phyloP scores from a whole-genome alignment of 2,797 vertebrate species.

The Gadopsis marmoratus region DNA sequence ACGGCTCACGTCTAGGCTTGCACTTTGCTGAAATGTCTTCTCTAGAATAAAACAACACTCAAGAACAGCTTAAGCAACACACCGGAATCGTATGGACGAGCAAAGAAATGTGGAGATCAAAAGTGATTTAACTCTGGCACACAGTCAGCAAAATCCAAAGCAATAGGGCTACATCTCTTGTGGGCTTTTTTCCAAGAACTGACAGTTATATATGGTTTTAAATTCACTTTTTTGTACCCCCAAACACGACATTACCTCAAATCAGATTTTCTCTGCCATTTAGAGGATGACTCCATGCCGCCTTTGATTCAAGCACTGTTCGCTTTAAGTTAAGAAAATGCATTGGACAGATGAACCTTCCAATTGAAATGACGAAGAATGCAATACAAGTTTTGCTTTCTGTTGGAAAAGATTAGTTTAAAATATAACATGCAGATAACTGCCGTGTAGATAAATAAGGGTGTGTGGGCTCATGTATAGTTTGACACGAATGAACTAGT shows the following conservation, averaged over 20 bases:
- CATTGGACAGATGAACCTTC: not conserved
- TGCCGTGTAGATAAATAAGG: not conserved
- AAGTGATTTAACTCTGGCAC: constrained; percentile 58
- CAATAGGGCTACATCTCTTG: constrained; percentile 42
- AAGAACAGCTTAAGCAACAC: constrained; percentile 30
- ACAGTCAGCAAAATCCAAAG: constrained; percentile 61
- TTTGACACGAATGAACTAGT: constrained; percentile 14
- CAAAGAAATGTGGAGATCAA: constrained; percentile 6
- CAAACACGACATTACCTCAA: constrained; percentile 14
- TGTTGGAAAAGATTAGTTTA: no score
- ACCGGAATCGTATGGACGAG: constrained; percentile 18
- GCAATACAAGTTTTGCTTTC: not conserved
- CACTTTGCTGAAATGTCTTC: constrained; percentile 17
- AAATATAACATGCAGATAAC: not conserved
- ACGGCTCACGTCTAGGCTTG: constrained; percentile 15
- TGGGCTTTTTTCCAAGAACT: constrained; percentile 37
- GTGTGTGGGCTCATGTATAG: constrained; percentile 1
- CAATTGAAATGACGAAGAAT: not conserved
- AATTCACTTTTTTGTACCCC: constrained; percentile 48
- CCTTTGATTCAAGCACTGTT: not conserved
- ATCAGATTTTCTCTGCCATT: constrained; percentile 31
- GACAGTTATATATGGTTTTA: constrained; percentile 49
- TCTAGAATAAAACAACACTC: constrained; percentile 5
- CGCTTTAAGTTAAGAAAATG: not conserved
- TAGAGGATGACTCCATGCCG: not conserved